Evolutionary conservation across 2,797 vertebrate genomes (phyloP).

Genomic region (Spea hammondii): DNA sequence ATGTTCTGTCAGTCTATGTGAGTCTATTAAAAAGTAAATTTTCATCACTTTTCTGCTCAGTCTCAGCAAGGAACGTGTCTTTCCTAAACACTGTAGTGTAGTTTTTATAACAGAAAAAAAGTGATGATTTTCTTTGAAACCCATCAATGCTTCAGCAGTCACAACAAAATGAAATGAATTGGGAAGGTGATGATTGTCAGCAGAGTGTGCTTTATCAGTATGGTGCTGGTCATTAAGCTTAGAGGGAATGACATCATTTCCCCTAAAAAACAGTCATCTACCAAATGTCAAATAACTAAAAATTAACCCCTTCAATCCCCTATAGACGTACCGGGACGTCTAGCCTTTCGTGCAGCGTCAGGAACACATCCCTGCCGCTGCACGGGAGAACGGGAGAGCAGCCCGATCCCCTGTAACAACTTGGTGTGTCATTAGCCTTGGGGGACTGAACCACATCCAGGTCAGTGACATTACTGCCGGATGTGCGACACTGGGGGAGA

Average conservation of each 20-base stretch:
- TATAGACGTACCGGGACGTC: too few relatives aligned
- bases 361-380: too few relatives aligned
- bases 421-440: too few relatives aligned
- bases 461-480: too few relatives aligned
- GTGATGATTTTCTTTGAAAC: conserved; percentile 37
- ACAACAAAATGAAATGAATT: conserved; percentile 41
- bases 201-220: conserved; percentile 46
- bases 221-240: conserved; percentile 47
- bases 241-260: conserved; percentile 48
- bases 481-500: too few relatives aligned
- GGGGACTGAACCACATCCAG: too few relatives aligned
- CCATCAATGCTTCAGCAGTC: conserved; percentile 40
- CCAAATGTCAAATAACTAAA: conserved; percentile 51
- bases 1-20: neutral
- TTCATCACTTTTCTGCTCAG: conserved; percentile 20
- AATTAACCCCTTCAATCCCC: too few relatives aligned
- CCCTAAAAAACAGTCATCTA: conserved; percentile 46
- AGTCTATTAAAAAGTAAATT: conserved; percentile 2
- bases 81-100: conserved; percentile 20
- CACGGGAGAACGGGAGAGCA: too few relatives aligned
- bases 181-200: conserved; percentile 38
- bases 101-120: conserved; percentile 35
- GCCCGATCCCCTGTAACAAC: too few relatives aligned
- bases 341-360: too few relatives aligned
- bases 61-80: neutral